Evolutionary conservation across 2,113 vertebrate genomes (phyloP), one percentile per base, ranked within the genome.

Genomic region (Xenopus borealis): DNA sequence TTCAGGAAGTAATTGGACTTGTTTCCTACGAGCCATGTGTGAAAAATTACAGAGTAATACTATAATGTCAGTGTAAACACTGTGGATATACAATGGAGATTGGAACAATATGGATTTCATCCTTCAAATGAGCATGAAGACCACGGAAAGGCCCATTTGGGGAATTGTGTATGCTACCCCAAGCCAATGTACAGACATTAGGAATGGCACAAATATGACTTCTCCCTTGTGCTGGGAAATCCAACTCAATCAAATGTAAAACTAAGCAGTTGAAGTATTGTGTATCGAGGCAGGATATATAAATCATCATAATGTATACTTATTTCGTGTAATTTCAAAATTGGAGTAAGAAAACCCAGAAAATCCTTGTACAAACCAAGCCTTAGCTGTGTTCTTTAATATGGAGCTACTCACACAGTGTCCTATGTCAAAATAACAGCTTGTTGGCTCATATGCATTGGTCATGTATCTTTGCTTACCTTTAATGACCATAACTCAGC

Each of bases 61-160:
- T 61, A 13, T 69, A 73, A 78, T 30, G 74, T 20, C 58, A 78
- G 27, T 64, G 19, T 81, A 73, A 80, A 80, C 3, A 83, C 40
- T 63, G 68, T 81, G 73, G 58, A 71, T 0, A 0, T 40, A 78
- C 70, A 59, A 16, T 69, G 44, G 13, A 83, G 62, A 69, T 81
- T 71, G 77, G 77, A 72, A 82, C 78, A 64, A 75, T 67, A 75
- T 78, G 81, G 69, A 71, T 72, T 71, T 68, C 55, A 75, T 68
- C 55, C 61, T 44, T 62, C 18, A 71, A 71, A 79, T 76, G 79
- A 81, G 46, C 71, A 76, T 58, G 66, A 67, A 75, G 52, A 59
- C 12, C 59, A 80, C 75, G 16, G 44, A 84, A 78, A 61, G 74
- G 78, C 78, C 82, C 12, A 63, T 69, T 50, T 2, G 47, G 47